Percentiles rank a stretch among this genome's conserved stretches.
phyloP scores from a whole-genome alignment of 1,140 invertebrate species.

The Cotesia glomerata region DNA sequence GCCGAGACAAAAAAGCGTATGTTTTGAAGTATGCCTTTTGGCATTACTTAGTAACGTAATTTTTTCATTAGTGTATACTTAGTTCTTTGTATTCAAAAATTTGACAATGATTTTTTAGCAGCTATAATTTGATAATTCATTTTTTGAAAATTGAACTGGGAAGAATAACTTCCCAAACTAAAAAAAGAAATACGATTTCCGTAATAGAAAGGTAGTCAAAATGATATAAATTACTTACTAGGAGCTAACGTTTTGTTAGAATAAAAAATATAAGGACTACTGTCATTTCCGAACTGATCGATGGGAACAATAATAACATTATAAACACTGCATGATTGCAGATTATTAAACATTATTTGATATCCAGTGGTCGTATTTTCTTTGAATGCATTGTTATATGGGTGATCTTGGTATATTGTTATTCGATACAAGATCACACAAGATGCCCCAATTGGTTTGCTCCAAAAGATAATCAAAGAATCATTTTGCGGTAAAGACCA shows the following conservation, averaged over 20 bases:
- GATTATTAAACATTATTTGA: slow-evolving; percentile 27
- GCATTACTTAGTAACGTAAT: too few relatives aligned
- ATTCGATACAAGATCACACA: slow-evolving; percentile 46
- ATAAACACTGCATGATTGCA: slow-evolving; percentile 44
- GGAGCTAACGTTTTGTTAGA: slow-evolving; percentile 23
- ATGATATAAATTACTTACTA: slow-evolving; percentile 25
- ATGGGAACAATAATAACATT: slow-evolving; percentile 38
- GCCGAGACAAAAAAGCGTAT: too few relatives aligned
- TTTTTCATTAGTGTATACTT: too few relatives aligned
- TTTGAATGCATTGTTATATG: not conserved
- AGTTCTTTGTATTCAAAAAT: too few relatives aligned
- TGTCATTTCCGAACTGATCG: slow-evolving; percentile 23
- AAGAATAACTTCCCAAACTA: too few relatives aligned
- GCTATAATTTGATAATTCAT: too few relatives aligned
- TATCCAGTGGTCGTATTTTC: slow-evolving; percentile 25
- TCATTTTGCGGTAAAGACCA: slow-evolving; percentile 19
- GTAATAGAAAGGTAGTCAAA: slow-evolving; percentile 24
- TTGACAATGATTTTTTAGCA: too few relatives aligned
- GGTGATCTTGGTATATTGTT: slow-evolving; percentile 11
- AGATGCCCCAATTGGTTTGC: slow-evolving; percentile 34
- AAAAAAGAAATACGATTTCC: too few relatives aligned
- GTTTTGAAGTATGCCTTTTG: too few relatives aligned
- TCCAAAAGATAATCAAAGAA: slow-evolving; percentile 42
- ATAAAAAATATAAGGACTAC: slow-evolving; percentile 1
- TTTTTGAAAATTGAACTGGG: too few relatives aligned